Conservation (phyloP, 2,888 invertebrate species). For the Latrodectus hesperus region DNA sequence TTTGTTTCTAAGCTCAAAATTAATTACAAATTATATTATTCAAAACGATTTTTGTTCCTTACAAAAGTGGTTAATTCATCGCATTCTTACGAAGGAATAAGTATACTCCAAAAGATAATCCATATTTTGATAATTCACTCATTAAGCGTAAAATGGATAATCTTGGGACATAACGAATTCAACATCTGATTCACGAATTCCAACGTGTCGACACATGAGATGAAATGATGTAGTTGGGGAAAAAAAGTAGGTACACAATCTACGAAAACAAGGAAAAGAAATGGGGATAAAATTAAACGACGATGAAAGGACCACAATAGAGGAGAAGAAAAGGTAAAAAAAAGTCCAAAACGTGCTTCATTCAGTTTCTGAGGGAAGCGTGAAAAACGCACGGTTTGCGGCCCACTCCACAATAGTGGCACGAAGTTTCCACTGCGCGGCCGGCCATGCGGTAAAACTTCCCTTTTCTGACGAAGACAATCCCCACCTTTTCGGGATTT, state of each 20-base stretch:
- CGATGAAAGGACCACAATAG: background rate
- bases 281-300: constrained; percentile 12
- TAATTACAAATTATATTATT: too few species aligned
- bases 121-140: too few species aligned
- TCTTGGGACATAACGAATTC: too few species aligned
- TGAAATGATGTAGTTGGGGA: too few species aligned
- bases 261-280: constrained; percentile 8
- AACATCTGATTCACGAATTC: too few species aligned
- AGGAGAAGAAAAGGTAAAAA: constrained; percentile 2
- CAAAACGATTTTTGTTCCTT: too few species aligned
- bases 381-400: constrained; percentile 40
- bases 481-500: constrained; percentile 37
- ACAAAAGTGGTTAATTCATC: too few species aligned
- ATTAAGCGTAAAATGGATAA: too few species aligned
- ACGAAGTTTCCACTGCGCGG: constrained; percentile 2
- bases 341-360: background rate
- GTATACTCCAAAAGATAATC: too few species aligned
- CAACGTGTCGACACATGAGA: too few species aligned
- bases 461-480: constrained; percentile 43
- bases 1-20: too few species aligned
- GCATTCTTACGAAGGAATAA: too few species aligned
- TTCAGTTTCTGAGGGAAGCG: constrained; percentile 44
- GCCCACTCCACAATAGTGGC: constrained; percentile 20
- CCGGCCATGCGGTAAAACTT: constrained; percentile 49
- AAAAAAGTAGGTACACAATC: background rate